Conservation (phyloP, 1,140 invertebrate genomes). For the Venustaconcha ellipsiformis region DNA sequence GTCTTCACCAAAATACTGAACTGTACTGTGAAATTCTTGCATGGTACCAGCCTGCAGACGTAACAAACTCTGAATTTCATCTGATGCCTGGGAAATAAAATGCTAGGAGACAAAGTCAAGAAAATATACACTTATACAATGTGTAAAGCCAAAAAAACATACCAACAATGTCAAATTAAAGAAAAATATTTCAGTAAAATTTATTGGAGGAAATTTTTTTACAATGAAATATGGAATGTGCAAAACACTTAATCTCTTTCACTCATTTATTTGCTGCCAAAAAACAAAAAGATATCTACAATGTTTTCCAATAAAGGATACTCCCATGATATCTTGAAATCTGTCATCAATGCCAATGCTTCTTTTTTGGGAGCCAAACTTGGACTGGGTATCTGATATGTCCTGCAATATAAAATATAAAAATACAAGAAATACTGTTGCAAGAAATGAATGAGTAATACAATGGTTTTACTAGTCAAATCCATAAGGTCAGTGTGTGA, state of each 20-base stretch:
- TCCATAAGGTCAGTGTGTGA: too few species aligned
- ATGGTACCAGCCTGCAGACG: conserved; percentile 54
- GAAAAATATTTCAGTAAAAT: too few species aligned
- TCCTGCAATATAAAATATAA: conserved; percentile 41
- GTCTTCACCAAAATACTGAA: conserved; percentile 66
- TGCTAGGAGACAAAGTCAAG: conserved; percentile 37
- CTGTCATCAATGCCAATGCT: conserved; percentile 47
- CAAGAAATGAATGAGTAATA: neutral
- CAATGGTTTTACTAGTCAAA: too few species aligned
- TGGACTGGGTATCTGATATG: conserved; percentile 54
- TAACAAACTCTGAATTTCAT: conserved; percentile 54
- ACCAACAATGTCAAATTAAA: too few species aligned
- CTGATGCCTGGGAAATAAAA: conserved; percentile 62
- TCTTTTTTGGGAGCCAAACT: conserved; percentile 52
- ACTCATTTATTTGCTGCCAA: neutral
- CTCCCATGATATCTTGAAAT: conserved; percentile 64
- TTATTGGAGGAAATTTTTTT: too few species aligned
- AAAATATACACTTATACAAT: neutral
- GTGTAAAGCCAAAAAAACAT: too few species aligned
- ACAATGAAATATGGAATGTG: too few species aligned
- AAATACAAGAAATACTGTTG: too few species aligned
- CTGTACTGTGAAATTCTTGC: conserved; percentile 56
- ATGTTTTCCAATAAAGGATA: conserved; percentile 54
- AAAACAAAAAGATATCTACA: neutral
- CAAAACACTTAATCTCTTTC: too few species aligned